Base-by-base conservation (phyloP, 2,113 vertebrate genomes). In the Prunella himalayana region DNA sequence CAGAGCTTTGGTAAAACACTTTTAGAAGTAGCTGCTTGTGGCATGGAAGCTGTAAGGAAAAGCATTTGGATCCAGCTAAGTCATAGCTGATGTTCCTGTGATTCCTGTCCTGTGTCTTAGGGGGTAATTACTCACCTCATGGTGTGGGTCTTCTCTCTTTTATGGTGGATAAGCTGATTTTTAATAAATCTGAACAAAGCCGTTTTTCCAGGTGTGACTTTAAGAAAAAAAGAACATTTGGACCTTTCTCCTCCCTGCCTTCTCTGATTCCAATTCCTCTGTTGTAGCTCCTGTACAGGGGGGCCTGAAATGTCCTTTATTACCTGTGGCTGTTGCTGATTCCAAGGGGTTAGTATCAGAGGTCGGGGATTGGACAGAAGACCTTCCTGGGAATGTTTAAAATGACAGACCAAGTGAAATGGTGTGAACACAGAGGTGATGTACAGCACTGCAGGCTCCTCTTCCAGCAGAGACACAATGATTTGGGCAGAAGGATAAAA, bases 401-500 rank as follows among this genome's bases (percentile, higher is more conserved):
- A 51, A 37, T 37, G 82, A 14, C 44, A 31, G 51, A 17, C 20
- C 35, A 13, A 5, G 47, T 39, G 73, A 6, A 53, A 7, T 19
- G 37, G 5, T 59, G 53, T 22, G 63, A 68, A 13, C 41, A 24
- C 24, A 30, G 84, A 6, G 54, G 0, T 3, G 47, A 15, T 14
- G 25, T 30, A 4, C 0, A 0, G 54, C 78, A 20, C 73, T 71
- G 61, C 78, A 24, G 81, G 75, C 64, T 95, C 33, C 56, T 83
- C 72, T 30, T 39, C 45, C 81, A 86, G 56, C 72, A 56, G 37
- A 75, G 39, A n/a, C 39, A 51, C 17, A 66, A 14, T 20, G 53
- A 10, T 69, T 51, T 65, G 92, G 73, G 64, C 92, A 84, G 57
- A 18, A 56, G 78, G 88, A 83, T 59, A 4, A 78, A 78, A 90